Conservation (phyloP, 1,140 invertebrate species). For the Penaeus chinensis region DNA sequence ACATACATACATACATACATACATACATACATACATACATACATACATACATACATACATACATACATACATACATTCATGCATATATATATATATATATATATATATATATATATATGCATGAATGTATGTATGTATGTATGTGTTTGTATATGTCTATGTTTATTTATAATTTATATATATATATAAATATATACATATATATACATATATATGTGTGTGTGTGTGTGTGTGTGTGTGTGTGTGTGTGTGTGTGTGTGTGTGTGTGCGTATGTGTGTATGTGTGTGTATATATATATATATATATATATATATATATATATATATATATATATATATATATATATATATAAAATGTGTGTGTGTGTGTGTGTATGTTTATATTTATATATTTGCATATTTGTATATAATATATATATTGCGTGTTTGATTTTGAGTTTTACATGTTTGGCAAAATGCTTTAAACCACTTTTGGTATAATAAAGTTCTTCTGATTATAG, state of each 20-base stretch:
- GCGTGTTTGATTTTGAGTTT: neutral
- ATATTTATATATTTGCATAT: conserved; percentile 14
- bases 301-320: conserved; percentile 24
- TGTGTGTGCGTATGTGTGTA: neutral
- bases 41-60: too few species aligned
- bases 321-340: conserved; percentile 30
- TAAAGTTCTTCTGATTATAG: too few species aligned
- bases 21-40: too few species aligned
- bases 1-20: too few species aligned
- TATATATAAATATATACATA: neutral
- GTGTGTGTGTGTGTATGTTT: neutral
- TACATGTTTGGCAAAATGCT: neutral
- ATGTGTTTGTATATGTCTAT: too few species aligned
- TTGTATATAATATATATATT: neutral
- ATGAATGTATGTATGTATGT: too few species aligned
- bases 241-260: neutral
- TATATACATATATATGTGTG: neutral
- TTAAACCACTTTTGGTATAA: neutral
- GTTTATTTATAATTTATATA: too few species aligned
- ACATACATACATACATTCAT: too few species aligned
- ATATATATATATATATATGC: too few species aligned
- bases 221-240: neutral
- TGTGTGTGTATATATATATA: neutral
- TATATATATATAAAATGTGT: conserved; percentile 17
- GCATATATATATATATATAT: too few species aligned